Evolutionary conservation across 2,888 invertebrate genomes (phyloP), one percentile per base, ranked within the genome.

Genomic region (Sphecodes monilicornis): DNA sequence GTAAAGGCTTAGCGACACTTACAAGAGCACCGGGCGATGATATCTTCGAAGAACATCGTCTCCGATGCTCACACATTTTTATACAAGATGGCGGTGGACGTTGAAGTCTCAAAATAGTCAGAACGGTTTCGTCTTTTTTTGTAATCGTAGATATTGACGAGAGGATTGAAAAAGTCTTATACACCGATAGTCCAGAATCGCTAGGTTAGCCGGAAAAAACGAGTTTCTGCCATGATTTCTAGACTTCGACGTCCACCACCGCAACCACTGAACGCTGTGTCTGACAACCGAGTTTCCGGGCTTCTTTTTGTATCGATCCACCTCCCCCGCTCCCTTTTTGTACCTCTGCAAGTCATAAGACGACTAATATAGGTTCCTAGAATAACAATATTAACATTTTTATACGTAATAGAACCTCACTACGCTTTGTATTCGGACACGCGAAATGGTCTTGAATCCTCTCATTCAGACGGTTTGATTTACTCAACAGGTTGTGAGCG

Each of bases 11-110:
- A 60, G 60, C n/a, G 32, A 64, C 22, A 36, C 22, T 64, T 64
- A 64, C 22, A 8, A 29, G 18, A 22, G 32, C 22, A 22, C 29
- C 18, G 66, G 66, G 3, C 18, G 66, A 36, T 11, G 11, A 32
- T 18, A 3, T 32, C 16, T 3, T 64, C 29, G 29, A 18, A 64
- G 26, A 26, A 57, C 0, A 16, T 13, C 1, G 57, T 26, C 57
- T 13, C 57, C 6, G 4, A 13, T 29, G 60, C 60, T 60, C 6
- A 0, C 26, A 60, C 13, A 39, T 66, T 66, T 66, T 66, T 66
- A 66, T 66, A 66, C 66, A 66, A 66, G 36, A 66, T 66, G 39
- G n/a, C n/a, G 66, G 11, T 8, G 29, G 22, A 36, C 64, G 64
- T 66, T 66, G n/a, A n/a, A 66, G n/a, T 66, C 22, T 36, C 36